Evolutionary conservation across 2,888 invertebrate species (phyloP), one percentile per base, ranked within the genome.

Genomic region (Latrodectus hesperus): DNA sequence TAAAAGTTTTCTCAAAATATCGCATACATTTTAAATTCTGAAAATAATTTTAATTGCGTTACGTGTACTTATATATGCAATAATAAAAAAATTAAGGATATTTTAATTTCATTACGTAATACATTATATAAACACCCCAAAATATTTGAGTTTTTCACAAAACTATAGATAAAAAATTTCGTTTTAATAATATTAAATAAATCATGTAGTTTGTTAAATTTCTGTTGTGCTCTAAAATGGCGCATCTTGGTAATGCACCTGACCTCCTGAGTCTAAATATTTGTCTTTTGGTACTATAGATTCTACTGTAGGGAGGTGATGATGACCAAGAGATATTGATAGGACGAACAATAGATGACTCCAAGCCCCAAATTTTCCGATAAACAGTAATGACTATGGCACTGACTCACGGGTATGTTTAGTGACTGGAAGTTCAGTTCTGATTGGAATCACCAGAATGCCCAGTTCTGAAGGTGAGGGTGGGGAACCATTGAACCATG

Each of bases 271-370:
- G 52, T 64, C 80, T 38, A 86, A 80, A 80, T 86, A 72, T 81
- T 81, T 86, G 70, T 80, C 76, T 86, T 72, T 60, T 68, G 51
- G 71, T 60, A 55, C 68, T 49, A 60, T 53, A 17, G n/a, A 14
- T 60, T 68, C 77, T 38, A n/a, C 71, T 52, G 22, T 1, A 55
- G 52, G 51, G 51, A 68, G 76, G 75, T 72, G 80, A 64, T 80
- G 86, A 86, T 85, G 85, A 80, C 85, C 75, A 76, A 51, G 70
- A 68, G 79, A 76, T 85, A 85, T 85, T 85, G 79, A 85, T 85
- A 71, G 64, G 60, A 64, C 49, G 80, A 86, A 86, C 86, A 86
- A 86, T 86, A 55, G 80, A 75, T 72, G 70, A 60, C 52, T 74
- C 64, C 16, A 52, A 73, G 74, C 60, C 72, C 73, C 78, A 84